A percentile compares a stretch with the other conserved stretches of the same genome.
Evolutionary conservation across 2,797 vertebrate genomes (phyloP).

Genomic region (Megaceryle alcyon): DNA sequence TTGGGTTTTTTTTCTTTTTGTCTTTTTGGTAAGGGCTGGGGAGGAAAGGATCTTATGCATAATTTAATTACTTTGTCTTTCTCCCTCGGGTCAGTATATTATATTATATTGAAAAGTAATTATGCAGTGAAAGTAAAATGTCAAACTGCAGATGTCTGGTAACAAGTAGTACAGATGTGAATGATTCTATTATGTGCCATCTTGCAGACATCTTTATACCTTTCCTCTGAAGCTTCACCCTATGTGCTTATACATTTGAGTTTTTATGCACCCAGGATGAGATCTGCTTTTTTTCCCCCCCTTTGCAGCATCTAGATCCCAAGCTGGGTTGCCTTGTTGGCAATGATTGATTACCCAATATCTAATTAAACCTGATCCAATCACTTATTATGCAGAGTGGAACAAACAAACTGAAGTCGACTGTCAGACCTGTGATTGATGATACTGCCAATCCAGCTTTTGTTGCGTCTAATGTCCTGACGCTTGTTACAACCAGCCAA

Average conservation of each 20-base stretch:
- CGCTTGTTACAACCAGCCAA: conserved; percentile 97
- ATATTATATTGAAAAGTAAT: conserved; percentile 81
- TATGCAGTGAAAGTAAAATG: conserved; percentile 78
- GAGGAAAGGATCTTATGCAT: conserved; percentile 37
- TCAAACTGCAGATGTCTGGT: conserved; percentile 75
- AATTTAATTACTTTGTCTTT: conserved; percentile 78
- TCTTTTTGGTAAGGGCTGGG: conserved; percentile 2
- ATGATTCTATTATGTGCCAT: conserved; percentile 52
- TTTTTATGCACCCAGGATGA: conserved; percentile 55
- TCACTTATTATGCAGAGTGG: conserved; percentile 99
- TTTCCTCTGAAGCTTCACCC: conserved; percentile 55
- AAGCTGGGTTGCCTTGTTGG: conserved; percentile 95
- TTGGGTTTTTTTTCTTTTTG: background rate
- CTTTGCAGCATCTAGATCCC: conserved; percentile 79
- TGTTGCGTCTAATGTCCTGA: conserved; percentile 96
- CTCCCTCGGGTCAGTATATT: conserved; percentile 78
- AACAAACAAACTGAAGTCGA: conserved; percentile 99
- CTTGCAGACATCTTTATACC: conserved; percentile 71
- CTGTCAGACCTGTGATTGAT: conserved; percentile 98
- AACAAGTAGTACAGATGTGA: conserved; percentile 72
- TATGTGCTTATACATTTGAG: conserved; percentile 20
- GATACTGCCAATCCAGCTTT: conserved; percentile 94
- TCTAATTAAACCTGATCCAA: conserved; percentile 99
- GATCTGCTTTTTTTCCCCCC: conserved; percentile 50
- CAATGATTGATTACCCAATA: conserved; percentile 99